Percentiles rank a stretch among this genome's conserved stretches.
These are phyloP conservation scores for Acridotheres tristis DNA, from an alignment of 2,797 vertebrate species.

Conservation along the genomic window DNA sequence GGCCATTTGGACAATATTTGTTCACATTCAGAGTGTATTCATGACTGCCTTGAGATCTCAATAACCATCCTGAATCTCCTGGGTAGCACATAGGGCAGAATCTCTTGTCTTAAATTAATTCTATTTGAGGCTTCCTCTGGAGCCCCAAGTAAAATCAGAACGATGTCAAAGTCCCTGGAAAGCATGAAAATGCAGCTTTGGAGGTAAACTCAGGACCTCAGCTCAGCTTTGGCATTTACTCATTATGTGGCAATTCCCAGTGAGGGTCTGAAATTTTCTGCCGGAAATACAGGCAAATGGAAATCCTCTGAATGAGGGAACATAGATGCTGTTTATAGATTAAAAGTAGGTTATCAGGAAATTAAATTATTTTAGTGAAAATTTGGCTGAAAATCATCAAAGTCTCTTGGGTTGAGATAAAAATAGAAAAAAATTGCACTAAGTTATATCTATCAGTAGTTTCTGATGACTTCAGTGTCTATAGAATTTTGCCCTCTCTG, in stretches of 20 bases:
- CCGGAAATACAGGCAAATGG: not conserved
- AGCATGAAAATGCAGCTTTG: not conserved
- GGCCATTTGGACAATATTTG: not conserved
- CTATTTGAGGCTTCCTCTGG: not conserved
- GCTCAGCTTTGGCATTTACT: slow-evolving; percentile 10
- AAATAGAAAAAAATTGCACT: not conserved
- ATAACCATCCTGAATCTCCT: not conserved
- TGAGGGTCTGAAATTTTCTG: not conserved
- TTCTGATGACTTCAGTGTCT: not conserved
- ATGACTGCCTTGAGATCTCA: not conserved
- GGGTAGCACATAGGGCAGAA: not conserved
- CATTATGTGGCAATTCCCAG: slow-evolving; percentile 36
- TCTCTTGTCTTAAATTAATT: slow-evolving; percentile 19
- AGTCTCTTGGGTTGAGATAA: not conserved
- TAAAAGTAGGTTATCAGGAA: slow-evolving; percentile 43
- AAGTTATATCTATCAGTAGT: not conserved
- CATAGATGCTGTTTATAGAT: not conserved
- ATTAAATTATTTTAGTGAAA: slow-evolving; percentile 14
- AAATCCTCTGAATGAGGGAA: not conserved
- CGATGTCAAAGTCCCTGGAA: slow-evolving; percentile 7
- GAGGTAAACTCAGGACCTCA: not conserved
- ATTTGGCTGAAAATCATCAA: not conserved
- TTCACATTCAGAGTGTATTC: not conserved
- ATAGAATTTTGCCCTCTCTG: not conserved
- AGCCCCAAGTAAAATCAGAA: not conserved